Percentiles rank a stretch among this genome's conserved stretches.
These are phyloP conservation scores for Epinotia ramella DNA, from an alignment of 2,888 invertebrate genomes.

Conservation along the genomic window DNA sequence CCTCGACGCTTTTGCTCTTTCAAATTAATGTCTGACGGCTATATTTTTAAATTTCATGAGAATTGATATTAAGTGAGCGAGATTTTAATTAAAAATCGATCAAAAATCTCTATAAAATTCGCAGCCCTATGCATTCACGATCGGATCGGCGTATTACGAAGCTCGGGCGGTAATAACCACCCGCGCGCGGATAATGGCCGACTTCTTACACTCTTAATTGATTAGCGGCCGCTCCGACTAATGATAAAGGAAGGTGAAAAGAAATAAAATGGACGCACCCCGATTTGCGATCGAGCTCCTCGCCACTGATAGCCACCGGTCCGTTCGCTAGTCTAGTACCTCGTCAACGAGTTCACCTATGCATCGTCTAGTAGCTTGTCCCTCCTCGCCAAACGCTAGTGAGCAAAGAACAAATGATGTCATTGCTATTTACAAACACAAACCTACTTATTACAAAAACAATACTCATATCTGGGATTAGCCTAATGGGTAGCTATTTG, in stretches of 20 bases:
- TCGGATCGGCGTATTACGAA: constrained; percentile 82
- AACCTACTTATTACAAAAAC: constrained; percentile 68
- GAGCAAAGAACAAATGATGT: constrained; percentile 66
- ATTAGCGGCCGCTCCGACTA: constrained; percentile 85
- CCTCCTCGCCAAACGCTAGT: constrained; percentile 49
- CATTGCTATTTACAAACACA: constrained; percentile 65
- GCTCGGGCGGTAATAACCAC: constrained; percentile 82
- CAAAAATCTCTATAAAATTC: constrained; percentile 78
- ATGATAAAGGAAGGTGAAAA: constrained; percentile 85
- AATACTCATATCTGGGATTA: constrained; percentile 65
- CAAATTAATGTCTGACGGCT: constrained; percentile 33
- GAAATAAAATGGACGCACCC: constrained; percentile 80
- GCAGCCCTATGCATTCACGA: constrained; percentile 84
- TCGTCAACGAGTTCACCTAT: constrained; percentile 27
- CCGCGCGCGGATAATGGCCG: constrained; percentile 82
- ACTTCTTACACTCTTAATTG: constrained; percentile 86
- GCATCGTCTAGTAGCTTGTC: constrained; percentile 40
- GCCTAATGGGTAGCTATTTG: constrained; percentile 72
- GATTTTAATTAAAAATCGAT: constrained; percentile 79
- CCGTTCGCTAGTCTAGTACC: constrained; percentile 57
- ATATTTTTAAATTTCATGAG: constrained; percentile 50
- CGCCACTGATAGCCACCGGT: constrained; percentile 72
- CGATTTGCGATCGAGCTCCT: constrained; percentile 77
- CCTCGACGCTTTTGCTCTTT: constrained; percentile 19
- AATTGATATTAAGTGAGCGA: constrained; percentile 61